Percentiles rank a stretch among this genome's conserved stretches.
These are phyloP conservation scores for Serripes groenlandicus DNA, from an alignment of 2,888 invertebrate species.

Conservation along the genomic window DNA sequence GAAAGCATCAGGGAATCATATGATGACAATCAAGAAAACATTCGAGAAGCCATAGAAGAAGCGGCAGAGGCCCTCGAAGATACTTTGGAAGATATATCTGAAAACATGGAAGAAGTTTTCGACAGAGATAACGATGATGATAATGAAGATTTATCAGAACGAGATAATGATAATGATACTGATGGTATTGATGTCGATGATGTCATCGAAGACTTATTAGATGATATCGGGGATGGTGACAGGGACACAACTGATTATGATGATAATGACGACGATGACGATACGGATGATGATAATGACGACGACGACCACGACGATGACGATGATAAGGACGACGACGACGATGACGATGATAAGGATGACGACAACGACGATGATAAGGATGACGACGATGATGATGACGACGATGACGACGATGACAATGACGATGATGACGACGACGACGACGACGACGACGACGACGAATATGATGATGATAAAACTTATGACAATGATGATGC, in stretches of 20 bases:
- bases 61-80: constrained; percentile 23
- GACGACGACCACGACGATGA: constrained; percentile 15
- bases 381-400: constrained; percentile 19
- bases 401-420: constrained; percentile 21
- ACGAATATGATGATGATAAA: constrained; percentile 20
- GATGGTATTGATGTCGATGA: constrained; percentile 12
- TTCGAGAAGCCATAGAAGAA: constrained; percentile 19
- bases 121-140: background rate
- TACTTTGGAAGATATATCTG: constrained; percentile 8
- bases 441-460: background rate
- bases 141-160: background rate
- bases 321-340: background rate
- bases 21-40: constrained; percentile 19
- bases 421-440: constrained; percentile 30
- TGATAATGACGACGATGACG: constrained; percentile 3
- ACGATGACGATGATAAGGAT: constrained; percentile 33
- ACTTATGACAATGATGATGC: constrained; percentile 15
- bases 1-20: constrained; percentile 22
- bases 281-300: background rate
- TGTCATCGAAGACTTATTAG: constrained; percentile 17
- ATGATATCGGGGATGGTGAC: constrained; percentile 10
- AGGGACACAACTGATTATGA: background rate
- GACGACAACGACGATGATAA: constrained; percentile 23
- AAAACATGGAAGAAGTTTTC: background rate
- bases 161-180: background rate